phyloP scores from a whole-genome alignment of 2,888 invertebrate genomes.

The Parasteatoda lunata region DNA sequence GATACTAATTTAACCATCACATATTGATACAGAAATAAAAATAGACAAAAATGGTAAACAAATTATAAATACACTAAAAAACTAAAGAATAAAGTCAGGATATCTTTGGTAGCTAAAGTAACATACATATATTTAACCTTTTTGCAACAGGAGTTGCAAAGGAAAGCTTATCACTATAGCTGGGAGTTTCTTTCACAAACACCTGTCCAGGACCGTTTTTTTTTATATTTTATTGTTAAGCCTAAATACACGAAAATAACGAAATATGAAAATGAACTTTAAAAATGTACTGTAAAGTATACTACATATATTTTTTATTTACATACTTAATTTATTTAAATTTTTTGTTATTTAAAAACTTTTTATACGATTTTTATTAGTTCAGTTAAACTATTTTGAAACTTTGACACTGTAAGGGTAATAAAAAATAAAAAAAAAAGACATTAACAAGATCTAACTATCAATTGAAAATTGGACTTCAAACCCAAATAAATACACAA shows the following conservation, averaged over 20 bases:
- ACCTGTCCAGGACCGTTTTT: not conserved
- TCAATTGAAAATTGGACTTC: not conserved
- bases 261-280: no score
- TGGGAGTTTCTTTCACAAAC: not conserved
- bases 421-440: not conserved
- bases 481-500: slow-evolving; percentile 4
- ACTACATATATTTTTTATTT: not conserved
- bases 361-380: no score
- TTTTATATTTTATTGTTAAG: no score
- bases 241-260: no score
- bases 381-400: not conserved
- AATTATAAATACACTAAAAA: no score
- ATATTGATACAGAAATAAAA: no score
- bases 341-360: not conserved
- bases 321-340: not conserved
- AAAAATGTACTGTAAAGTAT: not conserved
- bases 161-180: not conserved
- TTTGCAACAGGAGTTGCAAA: slow-evolving; percentile 1
- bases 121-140: slow-evolving; percentile 79
- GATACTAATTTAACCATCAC: no score
- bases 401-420: not conserved
- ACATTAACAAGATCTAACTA: not conserved
- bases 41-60: no score
- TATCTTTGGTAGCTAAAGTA: no score
- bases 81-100: no score